Percentiles rank a stretch among this genome's conserved stretches.
phyloP scores from a whole-genome alignment of 2,797 vertebrate genomes.

The Darevskia mixta region DNA sequence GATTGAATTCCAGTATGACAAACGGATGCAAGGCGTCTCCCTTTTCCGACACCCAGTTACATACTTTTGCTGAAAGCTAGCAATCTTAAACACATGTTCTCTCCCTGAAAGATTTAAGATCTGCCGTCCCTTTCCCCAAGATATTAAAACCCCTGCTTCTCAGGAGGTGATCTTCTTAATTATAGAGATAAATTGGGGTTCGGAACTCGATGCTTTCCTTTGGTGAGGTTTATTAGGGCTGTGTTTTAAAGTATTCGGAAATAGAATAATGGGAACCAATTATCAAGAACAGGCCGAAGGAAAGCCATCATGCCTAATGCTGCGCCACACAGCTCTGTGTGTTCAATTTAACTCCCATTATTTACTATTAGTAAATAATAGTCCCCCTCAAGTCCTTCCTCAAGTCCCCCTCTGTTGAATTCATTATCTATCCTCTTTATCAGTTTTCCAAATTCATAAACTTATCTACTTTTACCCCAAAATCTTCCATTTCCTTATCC shows the following conservation, averaged over 20 bases:
- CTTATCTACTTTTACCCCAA: no score
- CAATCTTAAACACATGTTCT: not conserved
- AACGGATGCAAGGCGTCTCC: no score
- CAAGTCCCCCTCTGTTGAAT: no score
- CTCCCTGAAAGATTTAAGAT: not conserved
- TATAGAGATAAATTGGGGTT: slow-evolving; percentile 10
- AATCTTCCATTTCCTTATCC: no score
- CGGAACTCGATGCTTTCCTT: slow-evolving; percentile 30
- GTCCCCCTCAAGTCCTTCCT: no score
- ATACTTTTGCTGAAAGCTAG: slow-evolving; percentile 3
- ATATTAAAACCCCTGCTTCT: slow-evolving; percentile 51
- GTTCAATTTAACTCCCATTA: not conserved
- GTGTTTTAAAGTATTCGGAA: not conserved
- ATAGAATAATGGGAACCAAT: not conserved
- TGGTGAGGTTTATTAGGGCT: slow-evolving; percentile 18
- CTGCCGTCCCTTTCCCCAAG: not conserved
- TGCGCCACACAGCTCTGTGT: not conserved
- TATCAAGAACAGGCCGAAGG: not conserved
- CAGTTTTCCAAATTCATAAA: no score
- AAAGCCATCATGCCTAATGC: not conserved
- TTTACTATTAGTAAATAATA: not conserved
- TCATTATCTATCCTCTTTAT: no score
- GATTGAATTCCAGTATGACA: no score
- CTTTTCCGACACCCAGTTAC: no score
- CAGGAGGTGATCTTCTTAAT: not conserved